phyloP scores from a whole-genome alignment of 1,140 invertebrate species.

The Papilio machaon region DNA sequence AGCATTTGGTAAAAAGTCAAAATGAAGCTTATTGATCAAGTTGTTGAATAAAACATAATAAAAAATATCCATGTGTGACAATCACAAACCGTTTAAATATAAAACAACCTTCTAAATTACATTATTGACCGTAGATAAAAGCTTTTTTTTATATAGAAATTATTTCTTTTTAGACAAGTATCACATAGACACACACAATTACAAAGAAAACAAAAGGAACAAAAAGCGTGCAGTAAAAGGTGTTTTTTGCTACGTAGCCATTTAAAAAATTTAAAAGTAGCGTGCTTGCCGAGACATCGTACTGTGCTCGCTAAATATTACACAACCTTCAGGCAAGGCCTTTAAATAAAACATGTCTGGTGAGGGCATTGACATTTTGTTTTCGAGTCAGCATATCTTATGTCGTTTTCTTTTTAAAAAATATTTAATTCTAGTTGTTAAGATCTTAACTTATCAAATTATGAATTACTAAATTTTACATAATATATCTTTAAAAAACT shows the following conservation, averaged over 20 bases:
- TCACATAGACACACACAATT: background rate
- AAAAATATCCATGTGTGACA: too few relatives aligned
- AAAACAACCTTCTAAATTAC: background rate
- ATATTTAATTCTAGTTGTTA: background rate
- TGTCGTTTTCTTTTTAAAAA: background rate
- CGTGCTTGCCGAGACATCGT: slow-evolving; percentile 17
- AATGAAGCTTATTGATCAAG: background rate
- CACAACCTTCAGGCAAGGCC: slow-evolving; percentile 41
- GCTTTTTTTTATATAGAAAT: background rate
- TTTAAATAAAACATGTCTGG: slow-evolving; percentile 53
- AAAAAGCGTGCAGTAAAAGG: slow-evolving; percentile 29
- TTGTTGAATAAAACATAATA: background rate
- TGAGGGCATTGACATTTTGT: slow-evolving; percentile 50
- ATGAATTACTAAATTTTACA: too few relatives aligned
- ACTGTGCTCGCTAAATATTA: slow-evolving; percentile 47
- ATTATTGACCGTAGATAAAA: background rate
- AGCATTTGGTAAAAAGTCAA: background rate
- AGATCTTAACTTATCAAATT: background rate
- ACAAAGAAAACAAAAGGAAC: background rate
- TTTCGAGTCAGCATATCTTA: background rate
- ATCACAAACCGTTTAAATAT: background rate
- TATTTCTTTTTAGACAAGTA: background rate
- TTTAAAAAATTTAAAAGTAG: slow-evolving; percentile 32
- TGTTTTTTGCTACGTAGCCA: background rate
- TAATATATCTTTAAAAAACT: too few relatives aligned